Conservation (phyloP, 2,113 vertebrate species). For the Zosterops pallidus region DNA sequence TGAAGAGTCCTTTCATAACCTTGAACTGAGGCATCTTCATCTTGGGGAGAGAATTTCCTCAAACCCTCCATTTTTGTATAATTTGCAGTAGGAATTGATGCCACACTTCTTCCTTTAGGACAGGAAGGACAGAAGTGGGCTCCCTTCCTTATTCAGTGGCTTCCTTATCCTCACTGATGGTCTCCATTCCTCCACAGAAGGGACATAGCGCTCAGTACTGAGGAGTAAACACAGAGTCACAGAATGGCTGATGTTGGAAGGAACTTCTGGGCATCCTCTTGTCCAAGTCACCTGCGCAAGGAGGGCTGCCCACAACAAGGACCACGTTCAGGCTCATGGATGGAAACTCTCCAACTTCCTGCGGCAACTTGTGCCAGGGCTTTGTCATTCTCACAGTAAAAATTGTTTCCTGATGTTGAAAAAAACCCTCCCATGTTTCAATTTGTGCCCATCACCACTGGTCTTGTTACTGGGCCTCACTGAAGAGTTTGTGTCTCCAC, state of each 20-base stretch:
- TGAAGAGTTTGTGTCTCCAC: background rate
- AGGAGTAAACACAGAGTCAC: background rate
- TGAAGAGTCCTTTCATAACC: background rate
- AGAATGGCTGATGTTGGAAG: background rate
- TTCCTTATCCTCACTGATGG: background rate
- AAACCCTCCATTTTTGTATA: background rate
- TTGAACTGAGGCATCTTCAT: background rate
- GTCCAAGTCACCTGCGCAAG: background rate
- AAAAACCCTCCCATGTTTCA: background rate
- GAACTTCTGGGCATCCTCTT: background rate
- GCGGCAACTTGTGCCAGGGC: background rate
- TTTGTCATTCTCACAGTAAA: background rate
- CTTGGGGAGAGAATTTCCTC: background rate
- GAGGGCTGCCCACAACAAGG: background rate
- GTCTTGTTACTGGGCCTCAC: background rate
- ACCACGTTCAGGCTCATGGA: accelerated
- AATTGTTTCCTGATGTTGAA: background rate
- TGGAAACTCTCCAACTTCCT: background rate
- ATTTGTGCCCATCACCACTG: background rate
- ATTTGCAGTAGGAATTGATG: background rate
- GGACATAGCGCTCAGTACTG: background rate
- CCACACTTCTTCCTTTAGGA: background rate
- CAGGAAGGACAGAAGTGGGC: background rate
- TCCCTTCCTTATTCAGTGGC: background rate
- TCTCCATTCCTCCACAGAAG: background rate